Conservation (phyloP, 37 sponge, comb jelly and placozoan species). For the Geodia barretti region DNA sequence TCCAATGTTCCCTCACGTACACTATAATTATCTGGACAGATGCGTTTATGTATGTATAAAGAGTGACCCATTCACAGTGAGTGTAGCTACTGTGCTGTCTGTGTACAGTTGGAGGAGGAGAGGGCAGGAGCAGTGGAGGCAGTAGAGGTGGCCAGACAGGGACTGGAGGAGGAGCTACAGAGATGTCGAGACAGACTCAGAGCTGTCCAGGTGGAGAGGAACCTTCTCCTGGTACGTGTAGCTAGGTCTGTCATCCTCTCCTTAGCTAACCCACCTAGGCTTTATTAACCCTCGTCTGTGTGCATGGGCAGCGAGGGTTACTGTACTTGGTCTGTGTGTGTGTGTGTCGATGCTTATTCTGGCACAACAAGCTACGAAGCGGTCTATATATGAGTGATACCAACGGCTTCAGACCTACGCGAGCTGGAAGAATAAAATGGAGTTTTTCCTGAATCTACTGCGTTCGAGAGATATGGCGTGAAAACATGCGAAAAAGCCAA, state of each 20-base stretch:
- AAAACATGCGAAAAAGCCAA: too few species aligned
- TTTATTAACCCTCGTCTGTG: neutral
- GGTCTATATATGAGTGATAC: too few species aligned
- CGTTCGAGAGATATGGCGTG: too few species aligned
- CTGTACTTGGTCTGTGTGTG: conserved; percentile 2
- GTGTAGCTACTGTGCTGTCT: too few species aligned
- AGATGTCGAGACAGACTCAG: conserved; percentile 29
- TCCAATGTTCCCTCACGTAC: too few species aligned
- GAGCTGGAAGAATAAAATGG: too few species aligned
- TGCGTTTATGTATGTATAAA: too few species aligned
- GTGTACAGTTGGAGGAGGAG: conserved; percentile 42
- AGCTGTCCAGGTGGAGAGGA: conserved; percentile 55
- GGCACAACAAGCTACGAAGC: neutral
- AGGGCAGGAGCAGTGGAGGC: conserved; percentile 41
- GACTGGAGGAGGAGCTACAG: conserved; percentile 50
- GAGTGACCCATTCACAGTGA: too few species aligned
- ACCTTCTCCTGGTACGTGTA: conserved; percentile 46
- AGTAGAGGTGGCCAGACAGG: conserved; percentile 31
- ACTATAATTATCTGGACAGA: too few species aligned
- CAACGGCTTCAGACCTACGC: too few species aligned
- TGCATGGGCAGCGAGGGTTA: neutral
- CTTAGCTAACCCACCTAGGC: too few species aligned
- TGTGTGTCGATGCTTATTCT: conserved; percentile 10
- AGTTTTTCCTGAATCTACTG: too few species aligned
- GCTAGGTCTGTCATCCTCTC: neutral